phyloP scores from a whole-genome alignment of 2,113 vertebrate genomes.

The Sander vitreus region DNA sequence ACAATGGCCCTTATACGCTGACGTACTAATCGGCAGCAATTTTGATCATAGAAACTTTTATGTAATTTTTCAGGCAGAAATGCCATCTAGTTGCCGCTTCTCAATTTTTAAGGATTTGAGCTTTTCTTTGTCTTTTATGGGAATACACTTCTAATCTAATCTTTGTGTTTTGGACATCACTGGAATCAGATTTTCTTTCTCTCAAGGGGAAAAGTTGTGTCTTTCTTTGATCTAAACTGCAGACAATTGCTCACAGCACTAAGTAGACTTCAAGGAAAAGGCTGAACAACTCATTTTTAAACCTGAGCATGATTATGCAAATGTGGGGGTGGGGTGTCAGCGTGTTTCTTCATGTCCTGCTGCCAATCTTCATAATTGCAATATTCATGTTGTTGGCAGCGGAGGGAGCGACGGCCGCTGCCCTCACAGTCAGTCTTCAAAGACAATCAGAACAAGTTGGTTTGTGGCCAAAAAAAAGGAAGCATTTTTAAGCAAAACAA shows the following conservation, averaged over 20 bases:
- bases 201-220: not conserved
- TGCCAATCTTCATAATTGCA: constrained; percentile 23
- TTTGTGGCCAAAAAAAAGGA: not conserved
- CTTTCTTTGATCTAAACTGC: not conserved
- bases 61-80: no score
- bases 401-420: not conserved
- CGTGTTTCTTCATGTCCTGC: not conserved
- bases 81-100: no score
- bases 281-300: not conserved
- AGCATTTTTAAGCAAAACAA: no score
- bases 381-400: constrained; percentile 9
- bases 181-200: not conserved
- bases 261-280: constrained; percentile 1
- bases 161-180: no score
- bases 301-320: not conserved
- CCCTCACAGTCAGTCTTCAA: constrained; percentile 5
- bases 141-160: no score
- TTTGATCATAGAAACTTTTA: no score
- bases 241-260: not conserved
- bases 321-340: not conserved
- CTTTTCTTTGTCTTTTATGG: no score
- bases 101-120: no score
- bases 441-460: constrained; percentile 3
- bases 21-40: no score
- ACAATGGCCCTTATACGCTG: no score